Evolutionary conservation across 2,888 invertebrate species (phyloP), one percentile per base, ranked within the genome.

Genomic region (Drosophila paucipuncta): DNA sequence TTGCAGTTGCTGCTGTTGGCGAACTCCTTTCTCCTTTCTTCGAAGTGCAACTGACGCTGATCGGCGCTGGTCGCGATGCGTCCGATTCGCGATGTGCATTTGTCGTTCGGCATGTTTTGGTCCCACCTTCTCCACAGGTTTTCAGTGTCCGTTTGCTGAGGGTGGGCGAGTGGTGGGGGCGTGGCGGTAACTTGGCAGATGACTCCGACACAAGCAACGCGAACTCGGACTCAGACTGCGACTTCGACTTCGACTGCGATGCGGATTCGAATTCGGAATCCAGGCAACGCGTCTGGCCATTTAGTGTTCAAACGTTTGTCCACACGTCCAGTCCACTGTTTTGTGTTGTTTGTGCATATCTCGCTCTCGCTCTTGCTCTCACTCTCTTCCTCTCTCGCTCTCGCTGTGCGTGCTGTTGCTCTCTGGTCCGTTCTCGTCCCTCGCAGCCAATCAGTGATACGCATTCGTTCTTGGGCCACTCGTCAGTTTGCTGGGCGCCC

Each of bases 271-370:
- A 58, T 41, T 58, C 41, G 58, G 58, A 30, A 58, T 53, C 78
- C 69, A 58, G 71, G 62, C 68, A 57, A 57, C 60, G 60, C 55
- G 72, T 62, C 66, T 64, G 58, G 67, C 82, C 92, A 90, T 93
- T 93, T 92, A 93, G 93, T 93, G 91, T 91, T 91, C 91, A 92
- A 92, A 91, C 91, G 93, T 91, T 92, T 92, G 93, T 92, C 92
- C 92, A 91, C 91, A 92, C 92, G 93, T 92, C 91, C 92, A 93
- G 92, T 91, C 91, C 83, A 78, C 78, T 78, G 77, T 65, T 41
- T 50, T 28, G 58, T 64, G 52, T 60, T 60, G 13, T 54, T 57
- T 57, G 30, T 49, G 49, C 25, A 9, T 49, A 25, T 49, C 25
- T 16, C 47, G 25, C 35, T 22, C 16, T 54, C 16, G 28, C 30